These are phyloP conservation scores for Cynopterus sphinx DNA, from an alignment of 2,797 vertebrate species.

Conservation along the genomic window DNA sequence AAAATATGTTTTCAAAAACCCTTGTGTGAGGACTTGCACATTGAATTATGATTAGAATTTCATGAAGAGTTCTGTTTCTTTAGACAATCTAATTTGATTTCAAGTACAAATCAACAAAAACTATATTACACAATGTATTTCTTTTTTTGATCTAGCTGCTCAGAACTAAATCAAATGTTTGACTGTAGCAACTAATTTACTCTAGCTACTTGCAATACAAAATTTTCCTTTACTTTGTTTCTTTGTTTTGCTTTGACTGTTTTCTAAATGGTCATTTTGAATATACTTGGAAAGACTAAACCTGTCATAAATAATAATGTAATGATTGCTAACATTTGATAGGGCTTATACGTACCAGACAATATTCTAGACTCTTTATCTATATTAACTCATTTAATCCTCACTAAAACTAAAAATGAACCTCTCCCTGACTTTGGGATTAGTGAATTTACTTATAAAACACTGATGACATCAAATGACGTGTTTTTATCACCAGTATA, in stretches of 20 bases:
- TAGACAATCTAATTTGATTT: neutral
- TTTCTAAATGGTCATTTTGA: neutral
- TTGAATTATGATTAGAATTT: neutral
- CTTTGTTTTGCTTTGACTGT: neutral
- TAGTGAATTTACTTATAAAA: conserved; percentile 55
- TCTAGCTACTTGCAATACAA: neutral
- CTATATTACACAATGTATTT: neutral
- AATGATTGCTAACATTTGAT: neutral
- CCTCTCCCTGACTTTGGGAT: neutral
- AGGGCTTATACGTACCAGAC: neutral
- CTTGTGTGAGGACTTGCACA: neutral
- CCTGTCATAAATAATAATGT: neutral
- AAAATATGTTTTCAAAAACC: neutral
- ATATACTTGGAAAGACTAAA: neutral
- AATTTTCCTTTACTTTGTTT: neutral
- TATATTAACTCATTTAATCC: neutral
- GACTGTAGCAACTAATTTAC: neutral
- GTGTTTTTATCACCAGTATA: conserved; percentile 35
- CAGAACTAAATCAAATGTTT: conserved; percentile 9
- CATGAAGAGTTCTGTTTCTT: neutral
- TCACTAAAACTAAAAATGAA: conserved; percentile 23
- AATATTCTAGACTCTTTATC: neutral
- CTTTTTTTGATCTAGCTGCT: neutral
- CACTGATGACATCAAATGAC: neutral
- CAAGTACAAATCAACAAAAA: neutral